Base-by-base conservation (phyloP, 2,888 invertebrate genomes). In the Sphaerophoria rueppellii region DNA sequence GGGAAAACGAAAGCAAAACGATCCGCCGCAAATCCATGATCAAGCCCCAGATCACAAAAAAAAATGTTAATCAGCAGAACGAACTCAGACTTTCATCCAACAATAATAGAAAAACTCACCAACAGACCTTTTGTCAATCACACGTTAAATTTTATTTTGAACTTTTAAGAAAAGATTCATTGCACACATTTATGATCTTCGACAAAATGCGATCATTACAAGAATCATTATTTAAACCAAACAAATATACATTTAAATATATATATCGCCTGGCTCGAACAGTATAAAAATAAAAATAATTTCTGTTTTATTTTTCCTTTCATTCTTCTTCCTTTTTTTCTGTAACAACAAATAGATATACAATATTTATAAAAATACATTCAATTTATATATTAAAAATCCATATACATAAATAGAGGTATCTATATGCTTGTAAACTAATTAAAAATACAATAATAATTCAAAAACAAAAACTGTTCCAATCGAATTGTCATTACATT, bases 331-430 rank as follows among this genome's bases (percentile, higher is more conserved):
- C n/a, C n/a, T n/a, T 40, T 34, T 55, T 58, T 60, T 58, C 37
- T n/a, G 24, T 60, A 82, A 78, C 82, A 82, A 77, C 82, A 78
- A 69, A 73, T 78, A 78, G 78, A 82, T 82, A 61, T 40, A 77
- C 63, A 78, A 73, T 82, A 82, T 78, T 40, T 67, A 67, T 67
- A 67, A 82, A 77, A 82, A 82, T 82, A 78, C 82, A 78, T 73
- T 55, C 65, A 79, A 54, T 54, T 54, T 40, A 52, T 54, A 61
- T 67, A 60, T 65, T 71, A 67, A 57, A 40, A 57, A 58, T 58
- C 37, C 37, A 58, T 40, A 58, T 63, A 63, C 46, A 48, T 50
- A 63, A 63, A 63, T 48, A 48, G 34, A 48, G 40, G 40, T 58
- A 40, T 58, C 16, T 58, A 40, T 70, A 37, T 57, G 40, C 54